Percentiles rank a stretch among this genome's conserved stretches.
Conservation (phyloP, 1,140 invertebrate species). For the Pseudomyrmex gracilis region DNA sequence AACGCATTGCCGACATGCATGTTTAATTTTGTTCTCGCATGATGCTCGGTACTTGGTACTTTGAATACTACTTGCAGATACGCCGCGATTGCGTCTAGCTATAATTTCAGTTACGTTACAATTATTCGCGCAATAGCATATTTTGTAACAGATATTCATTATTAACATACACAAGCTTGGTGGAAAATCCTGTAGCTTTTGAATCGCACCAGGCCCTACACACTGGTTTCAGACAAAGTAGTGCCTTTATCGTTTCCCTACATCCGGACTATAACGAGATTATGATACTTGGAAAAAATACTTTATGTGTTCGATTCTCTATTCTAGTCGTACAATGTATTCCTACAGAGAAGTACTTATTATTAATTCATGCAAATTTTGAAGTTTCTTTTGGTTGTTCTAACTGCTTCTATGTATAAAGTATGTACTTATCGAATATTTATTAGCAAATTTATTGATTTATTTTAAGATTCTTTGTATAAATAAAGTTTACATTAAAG, state of each 20-base stretch:
- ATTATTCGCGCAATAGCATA: conserved; percentile 59
- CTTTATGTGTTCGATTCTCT: conserved; percentile 26
- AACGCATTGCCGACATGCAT: not conserved
- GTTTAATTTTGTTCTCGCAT: conserved; percentile 32
- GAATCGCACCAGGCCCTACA: not conserved
- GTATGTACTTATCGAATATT: no score
- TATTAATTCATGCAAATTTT: conserved; percentile 49
- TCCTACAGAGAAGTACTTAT: conserved; percentile 30
- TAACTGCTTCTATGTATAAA: no score
- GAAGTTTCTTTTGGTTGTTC: conserved; percentile 44
- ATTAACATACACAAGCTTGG: conserved; percentile 15
- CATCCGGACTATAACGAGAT: conserved; percentile 48
- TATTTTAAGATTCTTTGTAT: no score
- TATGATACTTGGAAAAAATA: conserved; percentile 36
- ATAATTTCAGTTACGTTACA: conserved; percentile 40
- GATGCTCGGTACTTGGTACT: not conserved
- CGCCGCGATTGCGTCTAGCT: not conserved
- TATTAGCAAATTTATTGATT: no score
- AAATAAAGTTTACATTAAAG: no score
- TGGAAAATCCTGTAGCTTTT: conserved; percentile 53
- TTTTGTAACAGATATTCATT: conserved; percentile 64
- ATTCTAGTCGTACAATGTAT: not conserved
- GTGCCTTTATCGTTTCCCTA: conserved; percentile 52
- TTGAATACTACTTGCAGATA: conserved; percentile 6
- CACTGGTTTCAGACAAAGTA: conserved; percentile 27